Conservation (phyloP, 2,797 vertebrate genomes). For the Pteronotus mesoamericanus region DNA sequence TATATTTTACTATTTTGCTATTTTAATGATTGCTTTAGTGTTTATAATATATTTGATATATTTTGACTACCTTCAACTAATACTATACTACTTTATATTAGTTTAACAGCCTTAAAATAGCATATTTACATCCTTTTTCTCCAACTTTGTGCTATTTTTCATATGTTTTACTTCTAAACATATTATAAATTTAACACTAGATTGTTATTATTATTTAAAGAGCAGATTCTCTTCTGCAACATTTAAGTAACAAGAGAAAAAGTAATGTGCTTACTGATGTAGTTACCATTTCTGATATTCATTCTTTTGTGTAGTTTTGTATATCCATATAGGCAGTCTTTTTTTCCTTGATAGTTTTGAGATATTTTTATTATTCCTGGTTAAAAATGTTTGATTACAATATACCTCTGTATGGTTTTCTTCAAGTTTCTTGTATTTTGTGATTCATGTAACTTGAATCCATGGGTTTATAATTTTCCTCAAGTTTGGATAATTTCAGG, state of each 20-base stretch:
- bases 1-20: neutral
- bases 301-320: neutral
- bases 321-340: neutral
- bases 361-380: neutral
- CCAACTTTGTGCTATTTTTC: neutral
- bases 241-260: neutral
- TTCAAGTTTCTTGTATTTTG: neutral
- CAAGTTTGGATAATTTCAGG: neutral
- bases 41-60: neutral
- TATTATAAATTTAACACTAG: neutral
- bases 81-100: neutral
- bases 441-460: neutral
- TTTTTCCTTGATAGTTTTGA: neutral
- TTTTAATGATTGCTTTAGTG: neutral
- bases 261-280: neutral
- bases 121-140: neutral
- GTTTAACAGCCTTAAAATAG: neutral
- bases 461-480: neutral
- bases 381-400: neutral
- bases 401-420: neutral
- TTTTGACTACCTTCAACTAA: neutral
- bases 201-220: neutral
- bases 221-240: neutral
- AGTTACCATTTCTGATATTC: neutral
- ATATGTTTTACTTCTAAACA: neutral